Base-by-base conservation (phyloP, 2,797 vertebrate species). In the Pangasius mekongensis region DNA sequence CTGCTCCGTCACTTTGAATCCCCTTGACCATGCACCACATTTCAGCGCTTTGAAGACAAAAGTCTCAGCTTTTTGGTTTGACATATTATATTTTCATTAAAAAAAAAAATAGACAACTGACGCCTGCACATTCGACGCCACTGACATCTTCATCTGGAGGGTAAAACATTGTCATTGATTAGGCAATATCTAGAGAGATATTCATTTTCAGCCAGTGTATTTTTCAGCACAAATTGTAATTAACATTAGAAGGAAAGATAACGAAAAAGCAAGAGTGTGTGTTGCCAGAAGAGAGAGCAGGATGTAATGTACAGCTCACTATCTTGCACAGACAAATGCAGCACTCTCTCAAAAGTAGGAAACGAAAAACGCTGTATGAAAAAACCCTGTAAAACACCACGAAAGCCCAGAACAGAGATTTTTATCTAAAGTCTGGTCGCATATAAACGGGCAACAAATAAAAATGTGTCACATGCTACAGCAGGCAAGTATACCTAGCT, bases 121-220 rank as follows among this genome's bases (percentile, higher is more conserved):
- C 3, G 43, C 1, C 7, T 73, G 20, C 20, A 74, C 71, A 47
- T 22, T 43, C 27, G 43, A 49, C 73, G 24, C 47, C n/a, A 56
- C 30, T 58, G 18, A 60, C 10, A 4, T 81, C 54, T 81, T 39
- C 2, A 56, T 62, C 30, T 58, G 6, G 9, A 24, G 20, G 56
- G 54, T 36, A 56, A 56, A 78, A 54, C 24, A 13, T 62, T 62
- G 36, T 81, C 24, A 81, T 36, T 81, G 78, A 81, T 81, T 36
- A 81, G 30, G 18, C 30, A 11, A 36, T 7, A 36, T 36, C 30
- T 33, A 3, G 20, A 52, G 47, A 56, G 49, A 78, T 9, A 24
- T 58, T 60, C 1, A 22, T 81, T 81, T 81, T 81, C 4, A 36
- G 78, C 18, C 30, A 24, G 30, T 22, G 13, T 77, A 30, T 30